Evolutionary conservation across 2,113 vertebrate species (phyloP).

Genomic region (Psilopogon haemacephalus): DNA sequence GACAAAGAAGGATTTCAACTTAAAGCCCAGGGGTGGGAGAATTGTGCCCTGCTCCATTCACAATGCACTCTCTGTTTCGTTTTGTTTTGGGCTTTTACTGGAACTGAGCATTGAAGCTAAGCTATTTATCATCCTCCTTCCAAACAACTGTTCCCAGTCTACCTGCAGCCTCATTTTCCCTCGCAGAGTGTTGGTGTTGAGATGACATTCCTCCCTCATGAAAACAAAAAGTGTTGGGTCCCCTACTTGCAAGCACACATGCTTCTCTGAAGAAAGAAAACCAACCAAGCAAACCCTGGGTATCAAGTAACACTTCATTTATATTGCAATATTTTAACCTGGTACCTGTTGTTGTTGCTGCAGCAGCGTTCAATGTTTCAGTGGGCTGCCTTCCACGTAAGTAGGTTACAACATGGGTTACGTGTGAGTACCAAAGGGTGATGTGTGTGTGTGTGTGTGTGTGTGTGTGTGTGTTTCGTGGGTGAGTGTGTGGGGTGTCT

Average conservation of each 20-base stretch:
- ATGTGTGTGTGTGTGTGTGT: background rate
- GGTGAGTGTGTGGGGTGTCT: conserved; percentile 27
- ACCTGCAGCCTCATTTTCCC: background rate
- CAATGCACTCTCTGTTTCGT: background rate
- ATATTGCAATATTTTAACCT: conserved; percentile 63
- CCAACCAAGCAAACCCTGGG: background rate
- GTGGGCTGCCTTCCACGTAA: conserved; percentile 32
- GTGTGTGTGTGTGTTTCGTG: background rate
- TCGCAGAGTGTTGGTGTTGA: background rate
- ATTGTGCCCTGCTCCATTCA: background rate
- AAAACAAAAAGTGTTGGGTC: conserved; percentile 2
- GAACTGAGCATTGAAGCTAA: conserved; percentile 27
- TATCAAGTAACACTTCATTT: conserved; percentile 56
- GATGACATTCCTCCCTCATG: background rate
- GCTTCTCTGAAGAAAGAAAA: background rate
- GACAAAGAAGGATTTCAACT: background rate
- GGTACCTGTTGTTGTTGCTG: conserved; percentile 67
- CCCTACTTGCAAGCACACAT: background rate
- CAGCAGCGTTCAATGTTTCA: conserved; percentile 54
- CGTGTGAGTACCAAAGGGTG: conserved; percentile 24
- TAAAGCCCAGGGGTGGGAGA: background rate
- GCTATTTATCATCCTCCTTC: conserved; percentile 44
- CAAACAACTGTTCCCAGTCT: background rate
- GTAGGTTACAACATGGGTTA: conserved; percentile 49
- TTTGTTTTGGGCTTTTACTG: conserved; percentile 32